These are phyloP conservation scores for Rhaphigaster nebulosa DNA, from an alignment of 2,888 invertebrate species.

Conservation along the genomic window DNA sequence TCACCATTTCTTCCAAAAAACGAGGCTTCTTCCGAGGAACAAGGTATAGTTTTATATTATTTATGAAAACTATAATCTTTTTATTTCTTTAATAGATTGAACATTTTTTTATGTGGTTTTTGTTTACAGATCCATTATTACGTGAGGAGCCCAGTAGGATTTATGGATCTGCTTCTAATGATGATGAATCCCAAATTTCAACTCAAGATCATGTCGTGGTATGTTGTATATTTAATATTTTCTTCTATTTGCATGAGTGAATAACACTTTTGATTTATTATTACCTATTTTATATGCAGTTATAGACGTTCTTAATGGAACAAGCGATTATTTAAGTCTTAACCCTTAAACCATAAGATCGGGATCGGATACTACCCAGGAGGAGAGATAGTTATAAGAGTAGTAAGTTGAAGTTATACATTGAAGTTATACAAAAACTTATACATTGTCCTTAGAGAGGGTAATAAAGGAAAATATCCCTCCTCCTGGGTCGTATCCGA, in stretches of 20 bases:
- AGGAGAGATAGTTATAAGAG: too few species aligned
- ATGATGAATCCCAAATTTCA: conserved; percentile 18
- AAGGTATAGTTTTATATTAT: not conserved
- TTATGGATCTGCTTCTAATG: conserved; percentile 51
- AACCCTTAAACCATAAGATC: too few species aligned
- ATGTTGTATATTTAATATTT: not conserved
- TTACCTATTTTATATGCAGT: too few species aligned
- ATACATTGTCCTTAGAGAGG: too few species aligned
- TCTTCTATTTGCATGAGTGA: not conserved
- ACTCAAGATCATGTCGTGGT: not conserved
- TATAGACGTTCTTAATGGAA: too few species aligned
- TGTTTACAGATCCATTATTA: conserved; percentile 19
- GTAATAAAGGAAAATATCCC: too few species aligned
- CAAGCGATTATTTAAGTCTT: too few species aligned
- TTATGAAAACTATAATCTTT: not conserved
- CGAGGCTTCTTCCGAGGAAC: not conserved
- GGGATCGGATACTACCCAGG: too few species aligned
- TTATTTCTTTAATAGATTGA: not conserved
- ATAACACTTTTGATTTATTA: too few species aligned
- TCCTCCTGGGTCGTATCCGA: too few species aligned
- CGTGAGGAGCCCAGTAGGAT: conserved; percentile 22
- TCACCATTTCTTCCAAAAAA: conserved; percentile 11
- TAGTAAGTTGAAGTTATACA: too few species aligned
- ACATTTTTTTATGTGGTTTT: not conserved
- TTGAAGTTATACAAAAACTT: too few species aligned